phyloP scores from a whole-genome alignment of 2,113 vertebrate species.

The Cepphus grylle region DNA sequence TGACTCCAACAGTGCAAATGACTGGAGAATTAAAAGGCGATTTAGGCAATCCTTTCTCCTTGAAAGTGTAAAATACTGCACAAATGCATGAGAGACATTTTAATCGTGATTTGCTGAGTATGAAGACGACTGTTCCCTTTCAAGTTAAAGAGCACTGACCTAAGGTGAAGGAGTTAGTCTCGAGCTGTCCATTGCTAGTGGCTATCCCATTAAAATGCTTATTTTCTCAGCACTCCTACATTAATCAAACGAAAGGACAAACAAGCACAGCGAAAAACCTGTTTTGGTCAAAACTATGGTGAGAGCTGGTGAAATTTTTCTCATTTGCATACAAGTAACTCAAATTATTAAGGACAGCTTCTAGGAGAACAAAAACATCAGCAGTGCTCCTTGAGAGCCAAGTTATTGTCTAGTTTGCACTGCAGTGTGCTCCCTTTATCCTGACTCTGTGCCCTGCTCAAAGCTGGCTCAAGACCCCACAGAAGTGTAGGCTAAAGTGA shows the following conservation, averaged over 20 bases:
- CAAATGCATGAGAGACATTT: neutral
- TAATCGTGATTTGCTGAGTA: neutral
- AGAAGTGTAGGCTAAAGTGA: neutral
- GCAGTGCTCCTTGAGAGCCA: neutral
- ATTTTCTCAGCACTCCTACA: neutral
- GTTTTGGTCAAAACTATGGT: neutral
- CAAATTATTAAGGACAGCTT: neutral
- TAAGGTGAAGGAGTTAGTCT: neutral
- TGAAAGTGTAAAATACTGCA: neutral
- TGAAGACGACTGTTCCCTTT: neutral
- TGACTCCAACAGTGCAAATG: neutral
- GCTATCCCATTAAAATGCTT: neutral
- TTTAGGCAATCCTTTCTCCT: neutral
- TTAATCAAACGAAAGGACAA: neutral
- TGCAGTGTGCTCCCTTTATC: neutral
- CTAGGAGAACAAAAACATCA: neutral
- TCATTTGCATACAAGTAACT: neutral
- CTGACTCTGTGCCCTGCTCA: neutral
- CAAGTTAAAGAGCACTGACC: neutral
- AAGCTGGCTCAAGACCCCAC: neutral
- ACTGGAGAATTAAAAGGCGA: neutral
- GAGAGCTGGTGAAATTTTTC: neutral
- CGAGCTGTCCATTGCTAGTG: rapidly evolving
- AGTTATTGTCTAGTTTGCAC: neutral
- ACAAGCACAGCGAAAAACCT: neutral